phyloP scores from a whole-genome alignment of 2,797 vertebrate species.

The Zalophus californianus region DNA sequence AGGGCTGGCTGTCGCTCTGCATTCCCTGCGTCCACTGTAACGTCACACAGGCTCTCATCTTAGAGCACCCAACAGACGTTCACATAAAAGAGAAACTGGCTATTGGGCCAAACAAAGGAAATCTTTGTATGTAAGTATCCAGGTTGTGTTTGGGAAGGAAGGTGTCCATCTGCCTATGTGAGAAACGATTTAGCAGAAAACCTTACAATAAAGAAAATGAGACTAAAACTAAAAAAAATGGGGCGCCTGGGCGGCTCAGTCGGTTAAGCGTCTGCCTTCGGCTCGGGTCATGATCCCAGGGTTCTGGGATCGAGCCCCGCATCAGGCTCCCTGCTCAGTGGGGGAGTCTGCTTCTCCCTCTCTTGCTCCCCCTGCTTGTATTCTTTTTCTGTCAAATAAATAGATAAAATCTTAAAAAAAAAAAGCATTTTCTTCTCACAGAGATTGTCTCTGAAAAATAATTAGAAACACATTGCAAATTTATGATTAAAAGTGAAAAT shows the following conservation, averaged over 20 bases:
- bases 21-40: accelerated
- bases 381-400: no score
- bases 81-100: neutral
- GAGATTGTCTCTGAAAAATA: neutral
- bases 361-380: no score
- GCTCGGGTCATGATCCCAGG: no score
- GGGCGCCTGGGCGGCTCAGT: no score
- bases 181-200: neutral
- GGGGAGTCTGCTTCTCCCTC: no score
- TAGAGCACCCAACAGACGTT: neutral
- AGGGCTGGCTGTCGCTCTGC: accelerated
- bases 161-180: neutral
- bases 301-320: no score
- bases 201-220: neutral
- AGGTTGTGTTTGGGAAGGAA: neutral
- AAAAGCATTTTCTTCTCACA: neutral
- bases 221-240: neutral
- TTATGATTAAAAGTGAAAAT: neutral
- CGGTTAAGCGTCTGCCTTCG: no score
- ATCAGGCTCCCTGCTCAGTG: no score
- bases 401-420: no score
- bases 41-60: accelerated
- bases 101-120: neutral
- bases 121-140: neutral
- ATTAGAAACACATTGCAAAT: neutral